Evolutionary conservation across 2,888 invertebrate genomes (phyloP), one percentile per base, ranked within the genome.

Genomic region (Hypolimnas misippus): DNA sequence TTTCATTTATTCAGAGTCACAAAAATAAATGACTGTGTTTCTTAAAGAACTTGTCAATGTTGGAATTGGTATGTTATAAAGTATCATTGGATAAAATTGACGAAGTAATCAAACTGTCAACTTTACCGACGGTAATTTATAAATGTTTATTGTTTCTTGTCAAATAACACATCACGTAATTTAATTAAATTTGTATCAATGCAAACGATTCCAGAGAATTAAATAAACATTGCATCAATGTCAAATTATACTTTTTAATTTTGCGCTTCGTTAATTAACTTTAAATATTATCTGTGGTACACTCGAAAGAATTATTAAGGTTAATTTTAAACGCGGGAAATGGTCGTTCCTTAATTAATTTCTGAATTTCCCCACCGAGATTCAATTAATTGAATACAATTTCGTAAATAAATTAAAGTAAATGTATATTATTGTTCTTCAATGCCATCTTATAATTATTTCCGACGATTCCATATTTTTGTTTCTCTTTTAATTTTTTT

Each of bases 391-490:
- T n/a, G 3, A 14, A 16, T 42, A 42, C 4, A 38, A n/a, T 38
- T 38, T 38, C n/a, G n/a, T 38, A 38, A 19, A 19, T 19, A 12
- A 46, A 14, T 16, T 40, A 7, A 16, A 46, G 17, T 46, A n/a
- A 19, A 19, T 4, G 17, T 19, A 17, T 16, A 3, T 4, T 19
- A 4, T 46, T 40, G 40, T 40, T 1, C 16, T 21, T 46, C 44
- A 46, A 21, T 46, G 44, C 21, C 12, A 44, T 19, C 5, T 46
- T 46, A 19, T 21, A 21, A 46, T 46, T 21, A 46, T 19, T 19
- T 6, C n/a, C 6, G 21, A 46, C 12, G n/a, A 19, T 21, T 12
- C 1, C 8, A 1, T 12, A 42, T 1, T 12, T 46, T 21, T 46
- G 5, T 3, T 25, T 3, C 25, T n/a, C 3, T 10, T 17, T 17